These are phyloP conservation scores for Drosophila infuscata DNA, from an alignment of 2,888 invertebrate genomes.

Conservation along the genomic window DNA sequence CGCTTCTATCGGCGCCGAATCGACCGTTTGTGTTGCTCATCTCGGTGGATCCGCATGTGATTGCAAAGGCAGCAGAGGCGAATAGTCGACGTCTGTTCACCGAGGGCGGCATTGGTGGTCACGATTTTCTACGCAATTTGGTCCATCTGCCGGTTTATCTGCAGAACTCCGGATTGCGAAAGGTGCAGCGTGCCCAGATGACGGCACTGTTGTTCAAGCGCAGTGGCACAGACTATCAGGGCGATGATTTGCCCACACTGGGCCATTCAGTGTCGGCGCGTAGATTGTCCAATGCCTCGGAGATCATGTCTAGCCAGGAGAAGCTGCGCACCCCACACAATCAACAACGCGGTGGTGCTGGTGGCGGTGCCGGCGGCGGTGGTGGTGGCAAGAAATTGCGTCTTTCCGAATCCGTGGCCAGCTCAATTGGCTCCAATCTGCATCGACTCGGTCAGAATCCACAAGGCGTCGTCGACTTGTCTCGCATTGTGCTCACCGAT, in stretches of 20 bases:
- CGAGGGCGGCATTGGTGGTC: slow-evolving; percentile 95
- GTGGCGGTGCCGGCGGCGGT: slow-evolving; percentile 84
- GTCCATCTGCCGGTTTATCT: slow-evolving; percentile 99
- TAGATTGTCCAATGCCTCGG: slow-evolving; percentile 92
- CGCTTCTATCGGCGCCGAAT: slow-evolving; percentile 96
- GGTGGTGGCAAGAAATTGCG: slow-evolving; percentile 89
- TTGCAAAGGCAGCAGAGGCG: slow-evolving; percentile 97
- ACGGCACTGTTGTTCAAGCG: slow-evolving; percentile 87
- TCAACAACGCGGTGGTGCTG: slow-evolving; percentile 86
- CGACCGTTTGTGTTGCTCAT: slow-evolving; percentile 98
- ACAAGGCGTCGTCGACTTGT: slow-evolving; percentile 85
- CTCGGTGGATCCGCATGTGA: slow-evolving; percentile 99
- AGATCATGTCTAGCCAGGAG: slow-evolving; percentile 93
- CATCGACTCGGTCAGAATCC: slow-evolving; percentile 91
- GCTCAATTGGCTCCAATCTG: slow-evolving; percentile 95
- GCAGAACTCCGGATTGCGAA: slow-evolving; percentile 97
- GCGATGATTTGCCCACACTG: slow-evolving; percentile 82
- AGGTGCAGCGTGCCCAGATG: slow-evolving; percentile 94
- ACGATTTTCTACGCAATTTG: slow-evolving; percentile 97
- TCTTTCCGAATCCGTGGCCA: slow-evolving; percentile 95
- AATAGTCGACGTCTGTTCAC: slow-evolving; percentile 94
- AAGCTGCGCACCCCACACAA: slow-evolving; percentile 86
- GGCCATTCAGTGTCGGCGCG: slow-evolving; percentile 89
- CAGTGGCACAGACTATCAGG: slow-evolving; percentile 82
- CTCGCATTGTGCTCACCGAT: slow-evolving; percentile 96